Base-by-base conservation (phyloP, 2,888 invertebrate species). In the Drosophila fulvimacula region DNA sequence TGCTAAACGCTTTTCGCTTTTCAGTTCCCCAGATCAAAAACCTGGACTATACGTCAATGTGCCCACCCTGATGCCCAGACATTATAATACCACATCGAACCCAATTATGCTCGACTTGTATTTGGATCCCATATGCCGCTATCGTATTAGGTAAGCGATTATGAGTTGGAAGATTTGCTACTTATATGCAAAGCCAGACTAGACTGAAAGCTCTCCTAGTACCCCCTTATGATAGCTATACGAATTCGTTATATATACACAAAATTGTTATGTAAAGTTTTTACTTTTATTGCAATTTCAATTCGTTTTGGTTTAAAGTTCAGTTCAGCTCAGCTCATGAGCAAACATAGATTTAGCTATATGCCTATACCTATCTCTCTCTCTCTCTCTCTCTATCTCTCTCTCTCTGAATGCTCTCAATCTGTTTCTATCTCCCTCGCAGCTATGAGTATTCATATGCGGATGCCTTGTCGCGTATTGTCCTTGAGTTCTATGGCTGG, bases 51-150 rank as follows among this genome's bases (percentile, higher is more conserved):
- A 94, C 82, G 76, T 96, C 21, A 94, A 94, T 77, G 92, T 95
- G 21, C 94, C 93, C 65, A 93, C 92, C 77, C 93, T 93, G 39
- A 93, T 94, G 82, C 94, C 95, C 0, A 91, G 92, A 3, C 79
- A 85, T 27, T 93, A 93, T 32, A 90, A 92, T 68, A 88, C 89
- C 44, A 84, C 92, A 0, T 91, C 93, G 10, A 83, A 93, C 68
- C 91, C 93, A 0, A 94, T 94, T 0, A 93, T 92, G 78, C 90
- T 96, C 5, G 94, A 94, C 55, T 83, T 97, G 19, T 93, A 94
- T 56, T 92, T 96, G 77, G 96, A 96, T 90, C 95, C 96, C 6
- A 93, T 93, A 42, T 97, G 96, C 88, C 94, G 94, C n/a, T 96
- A 95, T 88, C 93, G 93, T 58, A 93, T 96, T 42, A 95, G 94